Conservation (phyloP, 2,113 vertebrate genomes). For the Cyphomyrus discorhynchus region DNA sequence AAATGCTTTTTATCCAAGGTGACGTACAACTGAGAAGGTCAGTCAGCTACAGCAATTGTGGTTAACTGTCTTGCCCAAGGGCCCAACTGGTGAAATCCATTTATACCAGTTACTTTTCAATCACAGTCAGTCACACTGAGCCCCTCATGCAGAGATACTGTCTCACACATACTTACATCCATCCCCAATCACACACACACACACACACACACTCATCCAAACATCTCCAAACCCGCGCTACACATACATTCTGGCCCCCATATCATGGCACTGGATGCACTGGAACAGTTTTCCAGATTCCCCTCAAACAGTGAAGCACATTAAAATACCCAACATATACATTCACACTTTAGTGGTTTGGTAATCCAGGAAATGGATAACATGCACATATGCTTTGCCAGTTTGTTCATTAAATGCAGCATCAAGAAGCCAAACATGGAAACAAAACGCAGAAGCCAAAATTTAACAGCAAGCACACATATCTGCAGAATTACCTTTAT, state of each 20-base stretch:
- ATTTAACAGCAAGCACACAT: neutral
- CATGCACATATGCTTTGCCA: neutral
- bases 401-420: neutral
- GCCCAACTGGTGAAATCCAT: neutral
- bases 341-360: neutral
- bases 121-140: neutral
- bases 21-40: neutral
- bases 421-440: neutral
- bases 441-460: too few relatives aligned
- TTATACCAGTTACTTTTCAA: neutral
- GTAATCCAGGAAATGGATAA: neutral
- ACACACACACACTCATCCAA: neutral
- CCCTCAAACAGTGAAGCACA: neutral
- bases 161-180: neutral
- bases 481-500: constrained; percentile 61
- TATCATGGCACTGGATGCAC: neutral
- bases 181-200: neutral
- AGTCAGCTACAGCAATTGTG: neutral
- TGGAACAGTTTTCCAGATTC: neutral
- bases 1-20: neutral
- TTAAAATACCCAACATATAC: neutral
- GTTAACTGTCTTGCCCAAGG: neutral
- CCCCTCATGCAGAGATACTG: neutral
- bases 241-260: neutral
- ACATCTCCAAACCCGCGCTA: neutral